phyloP scores from a whole-genome alignment of 2,113 vertebrate species.

The Axis porcinus region DNA sequence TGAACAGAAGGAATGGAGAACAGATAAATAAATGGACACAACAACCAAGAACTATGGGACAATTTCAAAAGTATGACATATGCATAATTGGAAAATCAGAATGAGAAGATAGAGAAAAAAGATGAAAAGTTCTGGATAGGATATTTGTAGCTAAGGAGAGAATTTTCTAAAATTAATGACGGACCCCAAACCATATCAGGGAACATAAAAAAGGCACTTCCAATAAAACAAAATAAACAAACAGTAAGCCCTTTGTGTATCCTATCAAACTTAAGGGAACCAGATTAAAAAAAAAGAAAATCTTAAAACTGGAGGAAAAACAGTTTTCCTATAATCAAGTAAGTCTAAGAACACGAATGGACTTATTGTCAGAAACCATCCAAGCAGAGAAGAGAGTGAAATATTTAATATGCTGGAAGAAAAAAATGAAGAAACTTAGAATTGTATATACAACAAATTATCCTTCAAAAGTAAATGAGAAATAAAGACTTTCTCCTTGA shows the following conservation, averaged over 20 bases:
- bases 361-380: background rate
- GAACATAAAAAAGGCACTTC: background rate
- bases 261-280: background rate
- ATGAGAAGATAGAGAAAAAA: background rate
- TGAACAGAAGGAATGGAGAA: background rate
- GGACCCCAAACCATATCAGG: background rate
- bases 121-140: background rate
- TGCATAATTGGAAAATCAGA: background rate
- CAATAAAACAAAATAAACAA: background rate
- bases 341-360: background rate
- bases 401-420: background rate
- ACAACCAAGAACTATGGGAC: background rate
- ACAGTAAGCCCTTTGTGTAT: background rate
- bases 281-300: background rate
- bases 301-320: background rate
- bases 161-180: background rate
- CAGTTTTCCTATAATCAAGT: background rate
- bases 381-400: background rate
- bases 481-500: background rate
- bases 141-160: background rate
- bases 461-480: background rate
- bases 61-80: background rate
- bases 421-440: background rate
- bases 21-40: background rate
- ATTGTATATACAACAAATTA: background rate